These are phyloP conservation scores for Salminus brasiliensis DNA, from an alignment of 2,113 vertebrate genomes.

Conservation along the genomic window DNA sequence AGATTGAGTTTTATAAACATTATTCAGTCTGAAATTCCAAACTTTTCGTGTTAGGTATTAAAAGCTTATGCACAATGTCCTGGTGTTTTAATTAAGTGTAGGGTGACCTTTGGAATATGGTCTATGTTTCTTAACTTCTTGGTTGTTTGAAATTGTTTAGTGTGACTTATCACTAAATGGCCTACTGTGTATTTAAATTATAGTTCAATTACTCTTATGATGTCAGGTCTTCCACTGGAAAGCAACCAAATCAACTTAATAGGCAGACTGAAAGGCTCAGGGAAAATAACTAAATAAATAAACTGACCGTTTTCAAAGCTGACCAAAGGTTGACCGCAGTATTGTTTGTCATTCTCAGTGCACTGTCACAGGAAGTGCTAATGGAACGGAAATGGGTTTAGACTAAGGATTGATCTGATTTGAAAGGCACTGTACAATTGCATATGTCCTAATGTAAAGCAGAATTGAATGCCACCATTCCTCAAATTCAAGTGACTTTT, in stretches of 20 bases:
- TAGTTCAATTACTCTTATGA: background rate
- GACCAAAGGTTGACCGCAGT: background rate
- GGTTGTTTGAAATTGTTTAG: background rate
- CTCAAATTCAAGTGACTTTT: background rate
- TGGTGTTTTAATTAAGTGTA: background rate
- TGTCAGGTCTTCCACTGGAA: background rate
- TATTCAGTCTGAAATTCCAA: background rate
- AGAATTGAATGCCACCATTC: conserved; percentile 2
- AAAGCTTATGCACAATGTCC: background rate
- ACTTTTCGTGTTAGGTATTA: background rate
- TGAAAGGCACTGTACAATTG: background rate
- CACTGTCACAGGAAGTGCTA: background rate
- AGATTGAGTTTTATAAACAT: too few relatives aligned
- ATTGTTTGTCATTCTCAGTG: background rate
- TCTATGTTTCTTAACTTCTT: too few relatives aligned
- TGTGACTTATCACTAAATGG: background rate
- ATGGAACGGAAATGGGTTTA: background rate
- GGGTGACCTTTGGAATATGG: too few relatives aligned
- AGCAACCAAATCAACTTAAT: background rate
- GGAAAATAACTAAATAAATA: background rate
- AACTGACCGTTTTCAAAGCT: background rate
- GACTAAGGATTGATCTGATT: background rate
- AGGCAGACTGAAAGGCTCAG: background rate
- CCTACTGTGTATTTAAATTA: background rate
- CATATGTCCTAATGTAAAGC: background rate